These are phyloP conservation scores for Parauchenoglanis ngamensis DNA, from an alignment of 2,797 vertebrate species.

Conservation along the genomic window DNA sequence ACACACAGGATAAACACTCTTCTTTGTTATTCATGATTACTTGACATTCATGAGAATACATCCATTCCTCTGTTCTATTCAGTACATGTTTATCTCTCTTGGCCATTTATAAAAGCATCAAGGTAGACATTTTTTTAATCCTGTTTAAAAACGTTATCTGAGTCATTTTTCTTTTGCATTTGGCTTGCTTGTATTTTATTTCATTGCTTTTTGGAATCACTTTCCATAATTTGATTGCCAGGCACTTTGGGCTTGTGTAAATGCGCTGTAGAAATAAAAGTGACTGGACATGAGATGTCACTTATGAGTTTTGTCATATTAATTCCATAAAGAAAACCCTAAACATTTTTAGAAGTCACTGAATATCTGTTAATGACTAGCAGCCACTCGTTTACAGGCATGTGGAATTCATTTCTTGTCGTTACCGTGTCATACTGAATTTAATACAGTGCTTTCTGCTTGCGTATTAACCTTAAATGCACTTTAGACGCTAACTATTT, in stretches of 20 bases:
- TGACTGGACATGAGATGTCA: background rate
- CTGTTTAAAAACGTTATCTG: background rate
- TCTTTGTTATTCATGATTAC: constrained; percentile 11
- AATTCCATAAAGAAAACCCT: constrained; percentile 45
- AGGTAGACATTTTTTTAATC: background rate
- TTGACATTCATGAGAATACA: constrained; percentile 2
- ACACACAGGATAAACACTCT: background rate
- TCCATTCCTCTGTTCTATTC: constrained; percentile 25
- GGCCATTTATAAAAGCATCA: background rate
- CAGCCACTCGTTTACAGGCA: background rate
- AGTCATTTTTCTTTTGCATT: background rate
- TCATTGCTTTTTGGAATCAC: background rate
- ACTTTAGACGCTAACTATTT: background rate
- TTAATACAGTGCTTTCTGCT: background rate
- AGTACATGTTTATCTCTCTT: constrained; percentile 49
- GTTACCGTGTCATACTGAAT: constrained; percentile 1
- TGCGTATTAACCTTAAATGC: constrained; percentile 7
- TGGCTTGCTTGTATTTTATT: background rate
- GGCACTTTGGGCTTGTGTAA: background rate
- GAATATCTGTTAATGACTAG: constrained; percentile 41
- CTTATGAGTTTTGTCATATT: background rate
- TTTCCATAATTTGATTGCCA: background rate
- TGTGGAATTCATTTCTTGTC: constrained; percentile 23
- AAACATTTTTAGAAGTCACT: constrained; percentile 30
- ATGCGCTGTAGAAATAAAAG: background rate